Percentiles rank a stretch among this genome's conserved stretches.
These are phyloP conservation scores for Clanis bilineata DNA, from an alignment of 2,888 invertebrate genomes.

Conservation along the genomic window DNA sequence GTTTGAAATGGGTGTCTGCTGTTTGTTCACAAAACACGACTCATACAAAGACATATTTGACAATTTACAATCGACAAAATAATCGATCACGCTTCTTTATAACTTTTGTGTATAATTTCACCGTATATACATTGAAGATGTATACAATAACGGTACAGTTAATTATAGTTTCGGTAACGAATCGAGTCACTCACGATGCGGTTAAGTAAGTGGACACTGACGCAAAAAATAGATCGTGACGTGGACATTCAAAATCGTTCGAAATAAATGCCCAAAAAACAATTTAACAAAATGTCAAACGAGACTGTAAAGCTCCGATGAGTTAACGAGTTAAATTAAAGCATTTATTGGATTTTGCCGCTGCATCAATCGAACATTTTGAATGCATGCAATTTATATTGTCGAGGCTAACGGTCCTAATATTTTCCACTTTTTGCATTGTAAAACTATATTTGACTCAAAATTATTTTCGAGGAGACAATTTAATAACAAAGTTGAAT, in stretches of 20 bases:
- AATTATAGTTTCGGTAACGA: slow-evolving; percentile 73
- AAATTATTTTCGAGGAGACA: background rate
- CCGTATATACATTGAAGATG: slow-evolving; percentile 57
- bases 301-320: slow-evolving; percentile 21
- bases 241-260: slow-evolving; percentile 56
- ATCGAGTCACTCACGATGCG: slow-evolving; percentile 70
- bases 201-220: slow-evolving; percentile 55
- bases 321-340: slow-evolving; percentile 21
- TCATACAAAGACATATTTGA: slow-evolving; percentile 26
- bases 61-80: slow-evolving; percentile 47
- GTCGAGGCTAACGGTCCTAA: background rate
- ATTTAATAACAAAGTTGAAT: background rate
- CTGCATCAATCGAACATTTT: slow-evolving; percentile 22
- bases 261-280: slow-evolving; percentile 51
- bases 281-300: slow-evolving; percentile 45
- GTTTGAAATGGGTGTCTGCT: background rate
- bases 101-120: slow-evolving; percentile 46
- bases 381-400: slow-evolving; percentile 1
- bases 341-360: slow-evolving; percentile 19
- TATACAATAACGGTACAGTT: slow-evolving; percentile 72
- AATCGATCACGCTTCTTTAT: slow-evolving; percentile 60
- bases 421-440: background rate
- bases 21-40: background rate
- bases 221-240: slow-evolving; percentile 69
- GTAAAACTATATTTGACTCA: slow-evolving; percentile 3